phyloP scores from a whole-genome alignment of 2,113 vertebrate species.

The Paralichthys olivaceus region DNA sequence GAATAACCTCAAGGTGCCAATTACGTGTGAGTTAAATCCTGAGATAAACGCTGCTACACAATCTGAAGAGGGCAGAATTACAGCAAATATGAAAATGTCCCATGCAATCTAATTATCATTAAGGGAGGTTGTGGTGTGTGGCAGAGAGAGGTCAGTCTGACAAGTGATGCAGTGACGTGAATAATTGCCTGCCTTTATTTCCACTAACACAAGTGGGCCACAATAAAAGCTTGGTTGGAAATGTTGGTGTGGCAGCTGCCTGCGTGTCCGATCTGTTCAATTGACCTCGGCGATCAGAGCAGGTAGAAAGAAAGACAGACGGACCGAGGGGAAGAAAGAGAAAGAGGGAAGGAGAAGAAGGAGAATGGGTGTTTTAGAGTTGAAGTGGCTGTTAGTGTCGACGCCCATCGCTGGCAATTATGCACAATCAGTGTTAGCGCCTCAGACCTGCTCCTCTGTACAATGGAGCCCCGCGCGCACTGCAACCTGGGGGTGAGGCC shows the following conservation, averaged over 20 bases:
- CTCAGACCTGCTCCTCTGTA: constrained; percentile 89
- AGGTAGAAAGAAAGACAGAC: constrained; percentile 83
- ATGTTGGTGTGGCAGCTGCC: constrained; percentile 89
- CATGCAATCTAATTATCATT: constrained; percentile 88
- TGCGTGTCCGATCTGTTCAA: constrained; percentile 73
- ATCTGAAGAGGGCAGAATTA: constrained; percentile 84
- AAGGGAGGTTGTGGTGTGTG: constrained; percentile 70
- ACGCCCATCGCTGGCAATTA: constrained; percentile 94
- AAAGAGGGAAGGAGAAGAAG: not conserved
- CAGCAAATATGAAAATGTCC: constrained; percentile 89
- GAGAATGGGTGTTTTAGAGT: constrained; percentile 70
- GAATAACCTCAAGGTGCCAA: constrained; percentile 80
- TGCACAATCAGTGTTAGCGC: constrained; percentile 94
- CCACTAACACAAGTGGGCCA: constrained; percentile 80
- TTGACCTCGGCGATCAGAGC: constrained; percentile 72
- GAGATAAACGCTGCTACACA: constrained; percentile 71
- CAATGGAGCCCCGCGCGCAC: constrained; percentile 93
- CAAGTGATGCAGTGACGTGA: constrained; percentile 3
- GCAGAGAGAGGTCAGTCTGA: constrained; percentile 88
- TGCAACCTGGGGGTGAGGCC: constrained; percentile 91
- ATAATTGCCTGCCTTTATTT: constrained; percentile 16
- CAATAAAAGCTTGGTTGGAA: constrained; percentile 69
- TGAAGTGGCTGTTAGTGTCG: constrained; percentile 96
- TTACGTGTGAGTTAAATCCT: constrained; percentile 88
- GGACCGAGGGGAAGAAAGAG: not conserved